phyloP scores from a whole-genome alignment of 2,888 invertebrate genomes.

The Furcula furcula region DNA sequence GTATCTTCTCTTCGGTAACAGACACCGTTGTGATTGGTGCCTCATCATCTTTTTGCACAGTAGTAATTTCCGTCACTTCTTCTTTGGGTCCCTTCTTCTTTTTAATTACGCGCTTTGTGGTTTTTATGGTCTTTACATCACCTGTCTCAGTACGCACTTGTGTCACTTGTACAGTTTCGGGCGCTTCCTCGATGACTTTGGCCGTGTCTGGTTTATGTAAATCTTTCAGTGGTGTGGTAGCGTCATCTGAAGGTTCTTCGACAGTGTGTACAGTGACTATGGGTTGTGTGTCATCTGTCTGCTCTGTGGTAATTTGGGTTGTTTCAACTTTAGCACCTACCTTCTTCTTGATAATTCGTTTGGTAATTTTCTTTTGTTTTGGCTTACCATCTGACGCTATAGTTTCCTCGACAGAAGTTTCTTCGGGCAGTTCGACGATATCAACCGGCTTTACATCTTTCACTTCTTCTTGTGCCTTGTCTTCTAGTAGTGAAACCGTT shows the following conservation, averaged over 20 bases:
- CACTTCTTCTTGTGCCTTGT: slow-evolving; percentile 2
- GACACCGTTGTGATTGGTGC: slow-evolving; percentile 39
- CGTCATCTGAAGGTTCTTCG: slow-evolving; percentile 29
- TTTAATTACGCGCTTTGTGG: slow-evolving; percentile 30
- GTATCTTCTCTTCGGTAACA: slow-evolving; percentile 5
- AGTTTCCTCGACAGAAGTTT: slow-evolving; percentile 23
- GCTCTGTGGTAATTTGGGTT: slow-evolving; percentile 17
- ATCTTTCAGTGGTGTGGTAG: slow-evolving; percentile 18
- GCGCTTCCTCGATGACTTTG: slow-evolving; percentile 18
- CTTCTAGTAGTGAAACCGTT: slow-evolving; percentile 6
- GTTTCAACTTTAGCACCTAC: slow-evolving; percentile 33
- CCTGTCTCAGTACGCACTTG: slow-evolving; percentile 22
- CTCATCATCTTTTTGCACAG: slow-evolving; percentile 54
- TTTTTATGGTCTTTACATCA: slow-evolving; percentile 15
- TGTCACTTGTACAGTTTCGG: slow-evolving; percentile 21
- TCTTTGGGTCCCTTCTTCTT: slow-evolving; percentile 49
- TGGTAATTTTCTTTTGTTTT: slow-evolving; percentile 32
- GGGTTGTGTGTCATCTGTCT: slow-evolving; percentile 19
- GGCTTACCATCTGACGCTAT: slow-evolving; percentile 35
- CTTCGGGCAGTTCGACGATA: slow-evolving; percentile 35
- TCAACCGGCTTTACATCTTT: slow-evolving; percentile 5
- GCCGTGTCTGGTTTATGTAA: slow-evolving; percentile 12
- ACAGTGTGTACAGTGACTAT: slow-evolving; percentile 54
- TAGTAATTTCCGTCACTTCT: slow-evolving; percentile 61
- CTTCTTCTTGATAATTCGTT: slow-evolving; percentile 33